Percentiles rank a stretch among this genome's conserved stretches.
Evolutionary conservation across 2,113 vertebrate genomes (phyloP).

Genomic region (Aspiorhynchus laticeps): DNA sequence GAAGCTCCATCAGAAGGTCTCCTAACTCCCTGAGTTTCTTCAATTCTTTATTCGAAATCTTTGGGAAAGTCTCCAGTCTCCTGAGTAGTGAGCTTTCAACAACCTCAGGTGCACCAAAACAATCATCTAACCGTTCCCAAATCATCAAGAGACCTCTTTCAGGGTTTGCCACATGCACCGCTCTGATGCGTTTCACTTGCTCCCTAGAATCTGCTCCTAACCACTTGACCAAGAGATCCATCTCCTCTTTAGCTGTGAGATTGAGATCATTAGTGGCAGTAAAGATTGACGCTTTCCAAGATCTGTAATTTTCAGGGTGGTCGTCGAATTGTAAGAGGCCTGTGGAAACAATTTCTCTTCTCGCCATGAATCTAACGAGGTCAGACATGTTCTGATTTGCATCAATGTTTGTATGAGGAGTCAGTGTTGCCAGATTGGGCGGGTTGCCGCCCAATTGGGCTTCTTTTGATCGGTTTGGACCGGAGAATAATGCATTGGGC

Average conservation of each 20-base stretch:
- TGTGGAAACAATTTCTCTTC: not conserved
- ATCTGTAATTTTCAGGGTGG: not conserved
- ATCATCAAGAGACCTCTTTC: not conserved
- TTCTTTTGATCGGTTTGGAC: too few relatives aligned
- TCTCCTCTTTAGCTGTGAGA: not conserved
- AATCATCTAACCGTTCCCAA: not conserved
- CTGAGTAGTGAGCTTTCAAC: slow-evolving; percentile 4
- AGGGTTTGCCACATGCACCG: not conserved
- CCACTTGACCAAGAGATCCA: not conserved
- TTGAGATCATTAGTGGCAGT: not conserved
- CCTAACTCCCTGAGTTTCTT: slow-evolving; percentile 3
- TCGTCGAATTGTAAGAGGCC: not conserved
- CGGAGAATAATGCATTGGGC: too few relatives aligned
- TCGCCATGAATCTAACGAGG: not conserved
- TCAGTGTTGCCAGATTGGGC: too few relatives aligned
- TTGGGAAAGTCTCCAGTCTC: slow-evolving; percentile 8
- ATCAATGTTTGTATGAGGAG: too few relatives aligned
- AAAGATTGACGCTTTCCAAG: not conserved
- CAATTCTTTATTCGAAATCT: slow-evolving; percentile 27
- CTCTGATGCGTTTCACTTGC: not conserved
- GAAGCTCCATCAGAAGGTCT: slow-evolving; percentile 10
- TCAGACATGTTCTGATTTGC: not conserved
- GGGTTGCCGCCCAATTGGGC: too few relatives aligned
- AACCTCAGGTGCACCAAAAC: not conserved
- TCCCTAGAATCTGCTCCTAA: not conserved